Conservation (phyloP, 2,113 vertebrate genomes). For the Alces alces region DNA sequence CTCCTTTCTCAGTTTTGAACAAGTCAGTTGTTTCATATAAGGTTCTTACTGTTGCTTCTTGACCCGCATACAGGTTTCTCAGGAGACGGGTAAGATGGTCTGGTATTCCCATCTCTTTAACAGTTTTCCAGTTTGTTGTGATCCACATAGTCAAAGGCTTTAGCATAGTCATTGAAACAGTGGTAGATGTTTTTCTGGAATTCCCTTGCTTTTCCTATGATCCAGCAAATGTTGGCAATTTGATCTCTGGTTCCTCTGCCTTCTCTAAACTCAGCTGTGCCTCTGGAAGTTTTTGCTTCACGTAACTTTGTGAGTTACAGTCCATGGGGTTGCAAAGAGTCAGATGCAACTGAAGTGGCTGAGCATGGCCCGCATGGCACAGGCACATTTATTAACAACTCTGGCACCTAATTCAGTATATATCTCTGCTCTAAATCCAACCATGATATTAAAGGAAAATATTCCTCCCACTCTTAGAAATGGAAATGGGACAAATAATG, state of each 20-base stretch:
- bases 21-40: neutral
- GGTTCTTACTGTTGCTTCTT: neutral
- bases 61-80: neutral
- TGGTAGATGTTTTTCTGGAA: neutral
- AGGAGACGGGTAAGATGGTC: neutral
- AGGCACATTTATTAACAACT: neutral
- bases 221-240: neutral
- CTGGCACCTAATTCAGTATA: neutral
- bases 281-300: neutral
- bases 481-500: neutral
- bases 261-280: neutral
- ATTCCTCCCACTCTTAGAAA: neutral
- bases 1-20: neutral
- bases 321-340: neutral
- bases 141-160: neutral
- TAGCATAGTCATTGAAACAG: neutral
- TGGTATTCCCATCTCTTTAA: neutral
- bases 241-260: neutral
- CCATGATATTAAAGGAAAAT: neutral
- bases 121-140: neutral
- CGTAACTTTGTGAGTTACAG: neutral
- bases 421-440: neutral
- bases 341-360: neutral
- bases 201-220: neutral
- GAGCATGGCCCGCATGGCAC: accelerated